A percentile compares a stretch with the other conserved stretches of the same genome.
These are phyloP conservation scores for Rhineura floridana DNA, from an alignment of 2,113 vertebrate genomes.

Conservation along the genomic window DNA sequence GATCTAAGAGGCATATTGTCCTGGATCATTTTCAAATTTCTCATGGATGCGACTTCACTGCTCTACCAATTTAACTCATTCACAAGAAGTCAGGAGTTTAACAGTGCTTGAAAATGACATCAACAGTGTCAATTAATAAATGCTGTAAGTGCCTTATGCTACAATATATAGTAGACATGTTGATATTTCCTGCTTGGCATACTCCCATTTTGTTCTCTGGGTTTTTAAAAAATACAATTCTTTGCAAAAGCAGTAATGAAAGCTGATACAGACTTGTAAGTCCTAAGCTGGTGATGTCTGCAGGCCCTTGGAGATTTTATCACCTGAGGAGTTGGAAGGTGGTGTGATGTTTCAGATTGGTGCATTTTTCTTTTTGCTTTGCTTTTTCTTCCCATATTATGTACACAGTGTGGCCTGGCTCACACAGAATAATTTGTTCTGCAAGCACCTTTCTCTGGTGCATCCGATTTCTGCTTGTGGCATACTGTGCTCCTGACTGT, in stretches of 20 bases:
- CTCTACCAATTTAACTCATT: conserved; percentile 39
- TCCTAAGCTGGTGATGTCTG: not conserved
- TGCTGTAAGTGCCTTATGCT: conserved; percentile 19
- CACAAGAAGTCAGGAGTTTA: conserved; percentile 37
- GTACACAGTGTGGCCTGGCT: not conserved
- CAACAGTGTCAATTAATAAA: conserved; percentile 44
- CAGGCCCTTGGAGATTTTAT: not conserved
- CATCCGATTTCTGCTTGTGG: not conserved
- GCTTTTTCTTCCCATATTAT: not conserved
- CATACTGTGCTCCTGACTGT: not conserved
- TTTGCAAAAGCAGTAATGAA: not conserved
- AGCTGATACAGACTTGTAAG: not conserved
- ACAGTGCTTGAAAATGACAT: conserved; percentile 39
- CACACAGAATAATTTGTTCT: not conserved
- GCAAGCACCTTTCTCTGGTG: no score
- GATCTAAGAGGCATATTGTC: conserved; percentile 35
- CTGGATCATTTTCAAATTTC: conserved; percentile 36
- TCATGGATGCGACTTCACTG: conserved; percentile 48
- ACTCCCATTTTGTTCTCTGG: not conserved
- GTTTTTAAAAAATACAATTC: not conserved
- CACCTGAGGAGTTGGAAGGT: not conserved
- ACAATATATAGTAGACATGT: not conserved
- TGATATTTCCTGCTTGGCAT: not conserved
- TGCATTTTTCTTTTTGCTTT: not conserved
- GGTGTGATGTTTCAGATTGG: not conserved